These are phyloP conservation scores for Tenthredo mesomela DNA, from an alignment of 2,888 invertebrate genomes.

Conservation along the genomic window DNA sequence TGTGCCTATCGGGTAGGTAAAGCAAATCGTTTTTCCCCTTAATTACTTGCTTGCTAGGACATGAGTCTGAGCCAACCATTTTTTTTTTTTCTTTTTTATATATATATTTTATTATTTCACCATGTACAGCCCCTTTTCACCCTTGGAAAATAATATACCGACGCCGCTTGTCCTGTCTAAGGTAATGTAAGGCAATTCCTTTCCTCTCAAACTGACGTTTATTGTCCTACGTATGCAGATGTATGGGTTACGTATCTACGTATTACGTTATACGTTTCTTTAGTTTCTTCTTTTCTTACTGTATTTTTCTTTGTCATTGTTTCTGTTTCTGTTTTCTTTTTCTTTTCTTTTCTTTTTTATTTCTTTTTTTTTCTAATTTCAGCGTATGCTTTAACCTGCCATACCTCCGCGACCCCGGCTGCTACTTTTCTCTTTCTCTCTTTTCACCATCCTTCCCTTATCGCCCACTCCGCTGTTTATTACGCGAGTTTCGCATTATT, in stretches of 20 bases:
- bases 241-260: not conserved
- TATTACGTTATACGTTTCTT: not conserved
- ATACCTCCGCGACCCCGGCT: not conserved
- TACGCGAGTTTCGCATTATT: conserved; percentile 47
- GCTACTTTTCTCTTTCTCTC: conserved; percentile 18
- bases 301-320: not conserved
- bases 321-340: too few species aligned
- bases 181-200: not conserved
- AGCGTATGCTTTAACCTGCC: not conserved
- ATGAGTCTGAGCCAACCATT: not conserved
- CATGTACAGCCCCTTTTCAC: not conserved
- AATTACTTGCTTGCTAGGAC: not conserved
- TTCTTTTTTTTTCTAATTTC: not conserved
- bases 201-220: not conserved
- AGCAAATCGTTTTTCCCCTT: conserved; percentile 2
- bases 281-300: not conserved
- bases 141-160: not conserved
- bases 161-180: not conserved
- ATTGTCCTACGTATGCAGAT: not conserved
- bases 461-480: conserved; percentile 34
- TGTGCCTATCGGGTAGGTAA: not conserved
- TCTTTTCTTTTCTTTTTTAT: not conserved
- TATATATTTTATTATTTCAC: not conserved
- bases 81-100: too few species aligned
- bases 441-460: conserved; percentile 26